Percentiles rank a stretch among this genome's conserved stretches.
Evolutionary conservation across 2,113 vertebrate genomes (phyloP).

Genomic region (Ceratotherium simum): DNA sequence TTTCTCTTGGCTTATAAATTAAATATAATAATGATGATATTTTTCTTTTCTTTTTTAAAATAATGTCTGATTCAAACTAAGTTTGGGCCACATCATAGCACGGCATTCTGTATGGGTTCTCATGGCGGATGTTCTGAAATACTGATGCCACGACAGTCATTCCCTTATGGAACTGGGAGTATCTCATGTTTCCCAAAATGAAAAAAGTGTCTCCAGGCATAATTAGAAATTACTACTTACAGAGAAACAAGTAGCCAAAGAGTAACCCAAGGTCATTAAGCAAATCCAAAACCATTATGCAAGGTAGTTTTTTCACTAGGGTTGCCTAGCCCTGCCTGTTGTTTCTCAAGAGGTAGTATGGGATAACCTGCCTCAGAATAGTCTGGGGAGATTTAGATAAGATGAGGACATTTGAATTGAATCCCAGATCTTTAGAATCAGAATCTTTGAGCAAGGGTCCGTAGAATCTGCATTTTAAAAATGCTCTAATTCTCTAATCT

Average conservation of each 20-base stretch:
- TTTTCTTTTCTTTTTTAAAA: neutral
- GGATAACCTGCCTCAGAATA: neutral
- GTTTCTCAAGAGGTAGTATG: neutral
- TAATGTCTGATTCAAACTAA: neutral
- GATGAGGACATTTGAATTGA: neutral
- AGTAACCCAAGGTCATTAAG: neutral
- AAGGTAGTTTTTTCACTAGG: neutral
- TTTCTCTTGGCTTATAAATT: neutral
- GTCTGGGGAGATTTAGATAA: neutral
- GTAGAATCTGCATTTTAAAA: neutral
- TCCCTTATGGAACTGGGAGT: neutral
- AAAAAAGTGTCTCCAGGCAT: neutral
- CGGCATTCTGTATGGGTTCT: neutral
- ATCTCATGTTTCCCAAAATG: neutral
- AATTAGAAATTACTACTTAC: conserved; percentile 10
- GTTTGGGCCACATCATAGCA: neutral
- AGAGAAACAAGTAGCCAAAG: neutral
- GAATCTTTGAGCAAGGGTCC: neutral
- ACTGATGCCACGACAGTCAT: neutral
- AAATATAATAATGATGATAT: neutral
- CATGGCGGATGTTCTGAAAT: neutral
- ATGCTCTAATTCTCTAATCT: neutral
- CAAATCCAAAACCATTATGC: neutral
- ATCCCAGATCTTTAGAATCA: neutral
- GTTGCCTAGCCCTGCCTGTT: neutral